phyloP scores from a whole-genome alignment of 2,113 vertebrate species.

The Natator depressus region DNA sequence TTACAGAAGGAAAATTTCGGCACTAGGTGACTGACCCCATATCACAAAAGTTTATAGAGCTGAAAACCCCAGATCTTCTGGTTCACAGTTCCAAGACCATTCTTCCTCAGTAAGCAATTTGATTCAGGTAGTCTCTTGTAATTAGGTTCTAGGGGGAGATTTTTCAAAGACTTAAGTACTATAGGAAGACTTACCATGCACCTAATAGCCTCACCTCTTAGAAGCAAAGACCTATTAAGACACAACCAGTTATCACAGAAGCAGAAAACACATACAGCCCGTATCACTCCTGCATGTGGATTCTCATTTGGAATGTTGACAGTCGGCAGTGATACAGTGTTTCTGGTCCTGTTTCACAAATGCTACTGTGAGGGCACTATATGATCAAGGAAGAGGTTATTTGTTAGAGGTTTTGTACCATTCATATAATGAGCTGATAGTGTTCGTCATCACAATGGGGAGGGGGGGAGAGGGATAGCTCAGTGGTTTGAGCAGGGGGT shows the following conservation, averaged over 20 bases:
- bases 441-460: not conserved
- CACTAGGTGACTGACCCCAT: not conserved
- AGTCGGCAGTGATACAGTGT: accelerated
- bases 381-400: not conserved
- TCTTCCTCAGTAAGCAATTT: not conserved
- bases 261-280: not conserved
- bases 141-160: not conserved
- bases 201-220: not conserved
- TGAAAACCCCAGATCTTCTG: not conserved
- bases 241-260: not conserved
- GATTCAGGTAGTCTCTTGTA: not conserved
- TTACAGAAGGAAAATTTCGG: not conserved
- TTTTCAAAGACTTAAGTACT: not conserved
- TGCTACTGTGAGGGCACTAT: not conserved
- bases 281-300: not conserved
- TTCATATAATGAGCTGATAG: not conserved
- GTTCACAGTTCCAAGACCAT: not conserved
- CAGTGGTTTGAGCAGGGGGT: too few relatives aligned
- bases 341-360: not conserved
- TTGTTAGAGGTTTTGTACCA: not conserved
- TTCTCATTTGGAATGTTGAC: not conserved
- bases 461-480: too few relatives aligned
- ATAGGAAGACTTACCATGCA: not conserved
- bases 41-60: not conserved
- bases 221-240: not conserved